Evolutionary conservation across 2,113 vertebrate species (phyloP).

Genomic region (Clinocottus analis): DNA sequence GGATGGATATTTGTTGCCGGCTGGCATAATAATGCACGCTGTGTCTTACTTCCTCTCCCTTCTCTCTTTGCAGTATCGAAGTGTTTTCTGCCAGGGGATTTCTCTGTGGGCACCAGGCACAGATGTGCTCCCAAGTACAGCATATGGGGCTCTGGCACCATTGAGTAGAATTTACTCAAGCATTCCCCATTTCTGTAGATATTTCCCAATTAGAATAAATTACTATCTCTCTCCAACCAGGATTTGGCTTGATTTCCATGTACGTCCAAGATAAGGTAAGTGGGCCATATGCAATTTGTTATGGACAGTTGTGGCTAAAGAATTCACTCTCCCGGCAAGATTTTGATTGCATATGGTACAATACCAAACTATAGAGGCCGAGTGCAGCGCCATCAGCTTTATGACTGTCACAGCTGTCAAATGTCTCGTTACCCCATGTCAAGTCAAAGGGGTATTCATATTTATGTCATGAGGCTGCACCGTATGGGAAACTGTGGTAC

Average conservation of each 20-base stretch:
- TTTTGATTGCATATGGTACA: constrained; percentile 63
- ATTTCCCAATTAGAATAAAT: constrained; percentile 78
- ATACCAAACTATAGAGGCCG: constrained; percentile 57
- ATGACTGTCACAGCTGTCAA: constrained; percentile 72
- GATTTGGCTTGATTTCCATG: constrained; percentile 50
- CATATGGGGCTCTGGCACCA: constrained; percentile 69
- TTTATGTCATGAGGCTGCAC: constrained; percentile 70
- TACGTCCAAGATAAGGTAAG: constrained; percentile 10
- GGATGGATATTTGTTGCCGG: constrained; percentile 75
- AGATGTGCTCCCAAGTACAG: constrained; percentile 71
- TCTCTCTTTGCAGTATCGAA: constrained; percentile 44
- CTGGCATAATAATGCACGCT: constrained; percentile 69
- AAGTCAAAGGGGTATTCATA: constrained; percentile 75
- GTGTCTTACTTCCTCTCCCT: constrained; percentile 48
- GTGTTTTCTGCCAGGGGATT: constrained; percentile 65
- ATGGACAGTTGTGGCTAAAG: constrained; percentile 44
- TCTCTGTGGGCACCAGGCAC: constrained; percentile 64
- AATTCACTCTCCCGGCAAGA: constrained; percentile 31
- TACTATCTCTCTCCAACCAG: constrained; percentile 42
- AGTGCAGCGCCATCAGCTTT: constrained; percentile 61
- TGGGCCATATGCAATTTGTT: constrained; percentile 19
- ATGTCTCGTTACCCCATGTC: constrained; percentile 75
- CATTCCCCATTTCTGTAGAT: constrained; percentile 52
- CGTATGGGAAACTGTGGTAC: constrained; percentile 56
- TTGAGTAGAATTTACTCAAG: constrained; percentile 62